These are phyloP conservation scores for Oconnorella tubifera DNA, from an alignment of 2,888 invertebrate genomes.

Conservation along the genomic window DNA sequence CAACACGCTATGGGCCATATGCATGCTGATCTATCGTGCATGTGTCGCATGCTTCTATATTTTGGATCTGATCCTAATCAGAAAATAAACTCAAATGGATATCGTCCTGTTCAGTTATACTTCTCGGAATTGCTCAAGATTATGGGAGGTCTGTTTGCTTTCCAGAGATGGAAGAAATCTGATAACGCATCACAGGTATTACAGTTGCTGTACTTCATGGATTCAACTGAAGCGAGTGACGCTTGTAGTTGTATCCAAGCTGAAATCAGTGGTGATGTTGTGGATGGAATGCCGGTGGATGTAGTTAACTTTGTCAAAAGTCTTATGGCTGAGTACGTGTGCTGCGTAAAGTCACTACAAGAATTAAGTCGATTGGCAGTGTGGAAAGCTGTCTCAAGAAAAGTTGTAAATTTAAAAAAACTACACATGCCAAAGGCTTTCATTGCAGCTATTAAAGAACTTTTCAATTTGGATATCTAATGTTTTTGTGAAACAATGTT, in stretches of 20 bases:
- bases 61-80: constrained; percentile 41
- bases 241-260: constrained; percentile 4
- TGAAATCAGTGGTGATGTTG: constrained; percentile 17
- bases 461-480: constrained; percentile 10
- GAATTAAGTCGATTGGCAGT: constrained; percentile 18
- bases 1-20: constrained; percentile 41
- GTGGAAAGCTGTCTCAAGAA: constrained; percentile 21
- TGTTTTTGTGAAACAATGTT: too few relatives aligned
- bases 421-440: constrained; percentile 22
- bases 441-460: constrained; percentile 2
- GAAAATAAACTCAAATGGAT: constrained; percentile 6
- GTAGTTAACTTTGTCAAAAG: constrained; percentile 14
- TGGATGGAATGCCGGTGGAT: constrained; percentile 25
- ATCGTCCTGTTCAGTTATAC: constrained; percentile 28
- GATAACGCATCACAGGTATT: constrained; percentile 19
- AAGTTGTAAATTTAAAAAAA: constrained; percentile 4
- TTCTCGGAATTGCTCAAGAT: constrained; percentile 24
- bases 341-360: constrained; percentile 13
- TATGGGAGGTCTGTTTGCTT: constrained; percentile 31
- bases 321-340: constrained; percentile 14
- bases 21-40: constrained; percentile 32
- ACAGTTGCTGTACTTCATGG: constrained; percentile 24
- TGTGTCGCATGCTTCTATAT: constrained; percentile 39
- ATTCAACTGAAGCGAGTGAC: constrained; percentile 14
- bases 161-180: constrained; percentile 20